Evolutionary conservation across 1,140 invertebrate genomes (phyloP), one percentile per base, ranked within the genome.

Genomic region (Cyclargus thomasi): DNA sequence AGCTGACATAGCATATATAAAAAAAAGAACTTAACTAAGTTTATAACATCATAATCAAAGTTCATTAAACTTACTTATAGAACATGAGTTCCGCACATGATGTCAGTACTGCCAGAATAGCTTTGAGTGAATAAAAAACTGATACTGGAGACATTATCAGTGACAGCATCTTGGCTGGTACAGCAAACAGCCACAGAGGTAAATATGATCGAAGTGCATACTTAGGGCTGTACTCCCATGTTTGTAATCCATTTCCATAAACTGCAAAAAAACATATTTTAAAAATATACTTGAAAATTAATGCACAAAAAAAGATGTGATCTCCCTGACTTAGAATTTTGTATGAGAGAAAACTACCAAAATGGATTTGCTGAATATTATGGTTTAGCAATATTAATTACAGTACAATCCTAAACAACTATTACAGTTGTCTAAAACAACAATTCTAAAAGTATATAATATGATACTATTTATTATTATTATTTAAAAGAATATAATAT

Each of bases 201-300:
- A 95, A 95, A 88, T 99, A 99, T 0, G 97, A 99, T 63, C 99
- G 92, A 57, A 99, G 93, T 0, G 97, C 97, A 92, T 96, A 99
- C 69, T 93, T 90, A 17, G 99, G 98, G 79, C 97, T 98, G 86
- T 99, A 99, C 90, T 99, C 99, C 99, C 99, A 99, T 62, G 99
- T 99, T 92, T 99, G 98, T 74, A 99, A 94, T 8, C 99, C 98
- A 83, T 93, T 95, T 16, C 95, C 96, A 86, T 97, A 97, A 20
- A 99, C 96, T 97, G 88, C 93, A 76, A 76, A 69, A 0, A 20
- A 21, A 59, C 21, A 55, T 7, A 5, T 8, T 35, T 35, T 35
- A 35, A 35, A 3, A 3, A 35, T 35, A n/a, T n/a, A n/a, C n/a
- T n/a, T n/a, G n/a, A n/a, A n/a, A n/a, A n/a, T n/a, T n/a, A n/a